A percentile compares a stretch with the other conserved stretches of the same genome.
Conservation (phyloP, 2,113 vertebrate genomes). For the Hiodon tergisus region DNA sequence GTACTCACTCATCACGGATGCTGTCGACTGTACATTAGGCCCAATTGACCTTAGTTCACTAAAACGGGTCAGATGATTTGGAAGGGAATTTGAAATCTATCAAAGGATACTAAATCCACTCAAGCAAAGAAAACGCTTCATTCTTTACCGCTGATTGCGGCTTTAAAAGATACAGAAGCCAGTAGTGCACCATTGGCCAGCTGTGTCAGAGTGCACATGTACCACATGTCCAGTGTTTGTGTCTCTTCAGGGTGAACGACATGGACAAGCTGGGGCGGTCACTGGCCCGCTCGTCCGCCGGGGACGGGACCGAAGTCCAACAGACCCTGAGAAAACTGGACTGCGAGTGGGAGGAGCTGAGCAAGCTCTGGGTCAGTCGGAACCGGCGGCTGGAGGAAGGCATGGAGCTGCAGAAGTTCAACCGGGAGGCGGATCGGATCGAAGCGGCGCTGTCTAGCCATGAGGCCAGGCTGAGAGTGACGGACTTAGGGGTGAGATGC, state of each 20-base stretch:
- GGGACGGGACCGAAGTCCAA: slow-evolving; percentile 44
- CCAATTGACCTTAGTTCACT: no score
- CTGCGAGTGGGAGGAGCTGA: slow-evolving; percentile 54
- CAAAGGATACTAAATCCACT: no score
- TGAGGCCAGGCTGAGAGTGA: slow-evolving; percentile 65
- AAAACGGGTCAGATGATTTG: no score
- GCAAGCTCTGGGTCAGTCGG: slow-evolving; percentile 60
- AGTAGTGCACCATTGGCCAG: no score
- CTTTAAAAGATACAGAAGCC: no score
- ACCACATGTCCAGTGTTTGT: background rate
- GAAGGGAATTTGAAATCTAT: no score
- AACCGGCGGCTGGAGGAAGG: slow-evolving; percentile 57
- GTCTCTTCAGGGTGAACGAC: slow-evolving; percentile 42
- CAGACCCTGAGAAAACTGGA: slow-evolving; percentile 51
- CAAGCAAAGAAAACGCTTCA: no score
- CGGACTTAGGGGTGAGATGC: slow-evolving; percentile 68
- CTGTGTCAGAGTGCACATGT: no score
- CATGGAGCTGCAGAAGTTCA: slow-evolving; percentile 70
- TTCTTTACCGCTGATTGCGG: no score
- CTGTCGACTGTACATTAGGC: no score
- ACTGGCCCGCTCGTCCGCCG: slow-evolving; percentile 31
- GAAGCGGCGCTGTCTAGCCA: slow-evolving; percentile 69
- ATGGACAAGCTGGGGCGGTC: slow-evolving; percentile 52
- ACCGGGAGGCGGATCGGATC: slow-evolving; percentile 68
- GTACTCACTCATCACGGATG: no score